A percentile compares a stretch with the other conserved stretches of the same genome.
Evolutionary conservation across 1,140 invertebrate species (phyloP).

Genomic region (Drosophila pruinosa): DNA sequence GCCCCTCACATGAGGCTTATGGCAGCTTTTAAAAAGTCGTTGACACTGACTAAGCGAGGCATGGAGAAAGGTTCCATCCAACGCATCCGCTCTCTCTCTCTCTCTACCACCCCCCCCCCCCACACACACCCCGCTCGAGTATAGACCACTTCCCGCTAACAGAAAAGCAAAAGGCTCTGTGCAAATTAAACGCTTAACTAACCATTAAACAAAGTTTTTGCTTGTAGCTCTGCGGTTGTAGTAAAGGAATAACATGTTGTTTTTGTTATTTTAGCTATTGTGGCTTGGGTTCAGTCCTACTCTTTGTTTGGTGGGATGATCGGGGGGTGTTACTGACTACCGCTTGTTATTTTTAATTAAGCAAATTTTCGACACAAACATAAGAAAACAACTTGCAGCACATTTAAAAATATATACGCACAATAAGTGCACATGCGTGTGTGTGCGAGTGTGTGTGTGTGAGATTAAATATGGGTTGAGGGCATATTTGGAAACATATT

Average conservation of each 20-base stretch:
- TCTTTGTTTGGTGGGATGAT: constrained; percentile 44
- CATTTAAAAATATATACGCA: constrained; percentile 47
- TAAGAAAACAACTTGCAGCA: constrained; percentile 58
- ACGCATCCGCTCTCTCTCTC: neutral
- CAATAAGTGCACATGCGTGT: neutral
- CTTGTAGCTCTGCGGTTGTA: constrained; percentile 75
- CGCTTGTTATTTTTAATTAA: constrained; percentile 78
- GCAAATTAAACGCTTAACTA: constrained; percentile 79
- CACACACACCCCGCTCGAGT: neutral
- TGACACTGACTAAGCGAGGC: constrained; percentile 16
- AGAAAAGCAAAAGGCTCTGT: constrained; percentile 16
- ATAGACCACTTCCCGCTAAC: neutral
- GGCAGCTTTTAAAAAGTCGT: constrained; percentile 42
- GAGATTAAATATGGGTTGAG: constrained; percentile 46
- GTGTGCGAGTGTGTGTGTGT: constrained; percentile 2
- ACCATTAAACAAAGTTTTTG: constrained; percentile 78
- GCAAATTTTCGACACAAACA: constrained; percentile 73
- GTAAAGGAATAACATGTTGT: no score
- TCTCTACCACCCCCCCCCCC: neutral
- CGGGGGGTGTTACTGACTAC: constrained; percentile 41
- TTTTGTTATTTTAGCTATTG: constrained; percentile 24
- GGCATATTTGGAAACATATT: constrained; percentile 47
- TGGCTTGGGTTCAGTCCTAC: no score
- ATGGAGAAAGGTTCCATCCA: constrained; percentile 19
- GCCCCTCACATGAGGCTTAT: constrained; percentile 13